Base-by-base conservation (phyloP, 2,113 vertebrate species). In the Engraulis encrasicolus region DNA sequence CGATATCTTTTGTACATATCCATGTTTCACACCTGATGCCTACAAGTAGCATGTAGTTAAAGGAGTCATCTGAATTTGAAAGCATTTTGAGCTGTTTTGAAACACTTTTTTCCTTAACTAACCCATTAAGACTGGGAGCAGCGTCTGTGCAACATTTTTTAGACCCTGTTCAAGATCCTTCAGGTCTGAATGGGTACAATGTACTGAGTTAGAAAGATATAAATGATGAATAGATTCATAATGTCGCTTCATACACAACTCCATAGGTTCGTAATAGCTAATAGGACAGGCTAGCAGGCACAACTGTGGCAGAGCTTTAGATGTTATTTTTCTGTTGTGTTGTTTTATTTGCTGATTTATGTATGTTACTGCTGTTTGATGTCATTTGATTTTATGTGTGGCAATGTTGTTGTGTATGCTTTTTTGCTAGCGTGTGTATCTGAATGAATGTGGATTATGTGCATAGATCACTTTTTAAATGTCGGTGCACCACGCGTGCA, bases 301-400 rank as follows among this genome's bases (percentile, higher is more conserved):
- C 66, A 74, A 74, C 66, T 74, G 66, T 14, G 14, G 66, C 27
- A 74, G 15, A 74, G 66, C 66, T 74, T 74, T 34, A 74, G 12
- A 34, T 34, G 66, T 74, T 74, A 14, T 23, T 27, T 27, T 12
- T 74, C 12, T 74, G 6, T 34, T 74, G 12, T 74, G 61, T 14
- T 45, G 40, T 71, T 71, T 27, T 74, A 74, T 74, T 74, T 74
- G 66, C 66, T 36, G 34, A 74, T 74, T 7, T 54, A n/a, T 31
- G 66, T 74, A 14, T 74, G 66, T 14, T 31, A 74, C 66, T 74
- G 27, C 27, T 15, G 27, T 74, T 27, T 74, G 66, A 74, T 34
- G 17, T 34, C 34, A 31, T 74, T 74, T 74, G 23, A 36, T 31
- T 34, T 5, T 34, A 27, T 15, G 1, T 66, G 58, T 23, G 27